Evolutionary conservation across 30 jellyfish, hydroid and myxozoan genomes (phyloP).

Genomic region (Pseudorhiza aurosa): DNA sequence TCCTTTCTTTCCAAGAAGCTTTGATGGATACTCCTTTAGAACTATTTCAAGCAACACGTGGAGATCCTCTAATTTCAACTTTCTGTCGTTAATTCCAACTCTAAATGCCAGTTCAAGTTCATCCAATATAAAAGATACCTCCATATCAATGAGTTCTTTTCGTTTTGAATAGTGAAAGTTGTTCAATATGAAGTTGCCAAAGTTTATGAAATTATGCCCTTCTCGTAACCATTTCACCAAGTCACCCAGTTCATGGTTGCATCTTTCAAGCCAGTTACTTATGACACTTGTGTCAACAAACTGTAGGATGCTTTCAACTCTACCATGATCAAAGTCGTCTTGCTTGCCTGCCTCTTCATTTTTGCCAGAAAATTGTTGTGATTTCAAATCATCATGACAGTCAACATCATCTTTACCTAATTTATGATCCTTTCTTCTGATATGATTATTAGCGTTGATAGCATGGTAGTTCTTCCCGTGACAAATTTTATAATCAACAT

Average conservation of each 20-base stretch:
- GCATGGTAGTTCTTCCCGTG: background rate
- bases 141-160: conserved; percentile 76
- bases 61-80: conserved; percentile 24
- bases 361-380: background rate
- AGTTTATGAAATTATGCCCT: conserved; percentile 36
- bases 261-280: conserved; percentile 67
- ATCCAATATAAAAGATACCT: conserved; percentile 75
- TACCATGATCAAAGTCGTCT: background rate
- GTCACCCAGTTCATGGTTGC: conserved; percentile 29
- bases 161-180: conserved; percentile 44
- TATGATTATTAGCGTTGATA: background rate
- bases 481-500: background rate
- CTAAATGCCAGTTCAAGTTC: conserved; percentile 80
- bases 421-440: background rate
- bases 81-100: conserved; percentile 61
- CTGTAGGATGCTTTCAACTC: conserved; percentile 52
- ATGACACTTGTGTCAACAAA: conserved; percentile 76
- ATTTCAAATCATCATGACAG: background rate
- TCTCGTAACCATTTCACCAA: conserved; percentile 27
- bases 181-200: conserved; percentile 65
- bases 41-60: conserved; percentile 32
- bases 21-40: conserved; percentile 75
- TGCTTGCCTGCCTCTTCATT: background rate
- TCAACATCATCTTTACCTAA: too few relatives aligned
- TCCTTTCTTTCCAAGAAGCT: conserved; percentile 55